Evolutionary conservation across 35 echinoderm and acorn worm genomes (phyloP), one percentile per base, ranked within the genome.

Genomic region (Patiria miniata): DNA sequence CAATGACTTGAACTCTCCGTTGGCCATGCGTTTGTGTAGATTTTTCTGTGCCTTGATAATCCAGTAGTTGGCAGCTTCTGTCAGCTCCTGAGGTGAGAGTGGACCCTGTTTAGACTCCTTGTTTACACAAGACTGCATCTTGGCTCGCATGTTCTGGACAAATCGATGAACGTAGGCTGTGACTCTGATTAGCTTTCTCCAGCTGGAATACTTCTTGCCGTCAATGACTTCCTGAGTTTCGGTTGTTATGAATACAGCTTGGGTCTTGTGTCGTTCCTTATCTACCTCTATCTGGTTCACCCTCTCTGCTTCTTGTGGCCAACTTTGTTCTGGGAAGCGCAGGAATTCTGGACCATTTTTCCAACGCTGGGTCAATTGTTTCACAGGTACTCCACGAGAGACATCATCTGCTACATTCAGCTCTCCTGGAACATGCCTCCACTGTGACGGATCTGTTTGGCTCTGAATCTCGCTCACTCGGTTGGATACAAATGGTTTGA

Each of bases 401-500:
- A 91, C 50, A 1, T 95, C 37, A 50, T 95, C 86, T 15, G 93
- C 93, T 54, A 84, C 28, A 50, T 95, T 95, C 14, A 56, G 15
- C 37, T 83, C 78, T 61, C 89, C 89, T 59, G 89, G 89, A 78
- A 91, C 52, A 50, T 95, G 85, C 14, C 56, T 68, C 88, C 89
- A 91, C 7, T 95, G 54, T 37, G 79, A 79, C 26, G 85, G 85
- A 22, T 95, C 88, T 30, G 93, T 84, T 1, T 12, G 21, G 51
- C 85, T 88, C 76, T 95, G 89, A 17, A 91, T 88, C 40, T 87
- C 85, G 0, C 82, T 76, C 12, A 95, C 85, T 85, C 93, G 39
- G 39, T 77, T 85, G 39, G 93, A 79, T 33, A 95, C 89, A 84
- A 91, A 95, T 78, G 93, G 32, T 40, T 91, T 91, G 80, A 57